A percentile compares a stretch with the other conserved stretches of the same genome.
phyloP scores from a whole-genome alignment of 2,113 vertebrate genomes.

The Reinhardtius hippoglossoides region DNA sequence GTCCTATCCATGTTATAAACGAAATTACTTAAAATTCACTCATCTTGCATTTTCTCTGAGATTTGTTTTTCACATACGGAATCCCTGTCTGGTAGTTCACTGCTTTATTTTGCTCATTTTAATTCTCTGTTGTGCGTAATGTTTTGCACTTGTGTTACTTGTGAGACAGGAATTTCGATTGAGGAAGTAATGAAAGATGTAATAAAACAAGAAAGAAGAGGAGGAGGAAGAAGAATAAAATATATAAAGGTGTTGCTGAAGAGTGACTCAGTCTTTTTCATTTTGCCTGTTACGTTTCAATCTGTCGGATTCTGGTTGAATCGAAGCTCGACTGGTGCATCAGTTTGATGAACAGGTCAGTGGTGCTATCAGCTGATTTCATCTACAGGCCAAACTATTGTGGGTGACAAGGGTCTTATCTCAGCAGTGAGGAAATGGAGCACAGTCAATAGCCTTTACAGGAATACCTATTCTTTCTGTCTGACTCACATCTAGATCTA shows the following conservation, averaged over 20 bases:
- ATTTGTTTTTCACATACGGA: slow-evolving; percentile 1
- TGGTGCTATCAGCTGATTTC: slow-evolving; percentile 39
- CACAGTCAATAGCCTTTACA: slow-evolving; percentile 35
- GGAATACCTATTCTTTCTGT: slow-evolving; percentile 30
- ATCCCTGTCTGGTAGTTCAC: slow-evolving; percentile 23
- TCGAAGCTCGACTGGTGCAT: slow-evolving; percentile 19
- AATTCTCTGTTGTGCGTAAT: slow-evolving; percentile 35
- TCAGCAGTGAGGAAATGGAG: slow-evolving; percentile 24
- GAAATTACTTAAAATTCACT: too few species aligned
- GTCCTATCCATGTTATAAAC: too few species aligned
- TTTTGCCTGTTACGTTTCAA: slow-evolving; percentile 25
- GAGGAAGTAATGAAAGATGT: slow-evolving; percentile 10
- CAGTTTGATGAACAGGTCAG: slow-evolving; percentile 41
- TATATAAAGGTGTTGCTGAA: neutral
- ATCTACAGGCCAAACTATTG: slow-evolving; percentile 35
- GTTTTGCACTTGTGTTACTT: neutral
- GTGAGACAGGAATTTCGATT: slow-evolving; percentile 1
- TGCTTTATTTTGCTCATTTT: slow-evolving; percentile 25
- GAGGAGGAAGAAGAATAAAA: neutral
- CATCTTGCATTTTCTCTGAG: neutral
- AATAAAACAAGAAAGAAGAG: slow-evolving; percentile 5
- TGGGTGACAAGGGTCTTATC: slow-evolving; percentile 55
- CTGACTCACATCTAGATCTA: slow-evolving; percentile 47
- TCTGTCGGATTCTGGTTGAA: slow-evolving; percentile 31
- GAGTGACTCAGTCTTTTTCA: slow-evolving; percentile 32